phyloP scores from a whole-genome alignment of 2,888 invertebrate genomes.

The Calameuta idolon region DNA sequence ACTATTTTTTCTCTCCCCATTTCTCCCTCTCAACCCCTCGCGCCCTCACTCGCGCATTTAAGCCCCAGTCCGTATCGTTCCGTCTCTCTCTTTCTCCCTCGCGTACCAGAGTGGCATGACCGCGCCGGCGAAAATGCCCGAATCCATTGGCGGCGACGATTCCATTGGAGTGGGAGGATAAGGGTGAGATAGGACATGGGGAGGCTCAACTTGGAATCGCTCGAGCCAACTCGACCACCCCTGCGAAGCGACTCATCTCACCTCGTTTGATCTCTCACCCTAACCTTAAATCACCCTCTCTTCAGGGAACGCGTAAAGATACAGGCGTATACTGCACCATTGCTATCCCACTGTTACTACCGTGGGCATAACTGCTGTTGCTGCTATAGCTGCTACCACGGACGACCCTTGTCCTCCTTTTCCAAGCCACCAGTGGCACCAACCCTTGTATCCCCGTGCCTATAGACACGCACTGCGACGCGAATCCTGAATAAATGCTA shows the following conservation, averaged over 20 bases:
- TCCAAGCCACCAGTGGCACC: no score
- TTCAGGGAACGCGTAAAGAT: conserved; percentile 4
- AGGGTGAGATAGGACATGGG: no score
- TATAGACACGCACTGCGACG: no score
- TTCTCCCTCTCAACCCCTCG: conserved; percentile 35
- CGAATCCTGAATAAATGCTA: no score
- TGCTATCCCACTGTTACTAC: no score
- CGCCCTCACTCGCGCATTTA: conserved; percentile 15
- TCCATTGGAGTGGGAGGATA: no score
- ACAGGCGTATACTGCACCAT: background rate
- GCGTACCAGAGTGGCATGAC: background rate
- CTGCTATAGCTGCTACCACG: no score
- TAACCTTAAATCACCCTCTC: conserved; percentile 3
- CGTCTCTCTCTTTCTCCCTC: conserved; percentile 8
- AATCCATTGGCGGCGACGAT: conserved; percentile 41
- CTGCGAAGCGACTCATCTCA: conserved; percentile 15
- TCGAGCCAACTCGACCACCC: conserved; percentile 35
- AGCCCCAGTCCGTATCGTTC: conserved; percentile 2
- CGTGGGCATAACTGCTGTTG: no score
- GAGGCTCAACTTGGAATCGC: conserved; percentile 46
- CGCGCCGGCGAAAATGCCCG: conserved; percentile 58
- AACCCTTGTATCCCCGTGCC: no score
- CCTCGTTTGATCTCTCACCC: conserved; percentile 10
- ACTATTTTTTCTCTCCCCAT: conserved; percentile 63
- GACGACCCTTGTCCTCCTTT: no score